Conservation (phyloP, 2,888 invertebrate species). For the Stictocephala bisonia region DNA sequence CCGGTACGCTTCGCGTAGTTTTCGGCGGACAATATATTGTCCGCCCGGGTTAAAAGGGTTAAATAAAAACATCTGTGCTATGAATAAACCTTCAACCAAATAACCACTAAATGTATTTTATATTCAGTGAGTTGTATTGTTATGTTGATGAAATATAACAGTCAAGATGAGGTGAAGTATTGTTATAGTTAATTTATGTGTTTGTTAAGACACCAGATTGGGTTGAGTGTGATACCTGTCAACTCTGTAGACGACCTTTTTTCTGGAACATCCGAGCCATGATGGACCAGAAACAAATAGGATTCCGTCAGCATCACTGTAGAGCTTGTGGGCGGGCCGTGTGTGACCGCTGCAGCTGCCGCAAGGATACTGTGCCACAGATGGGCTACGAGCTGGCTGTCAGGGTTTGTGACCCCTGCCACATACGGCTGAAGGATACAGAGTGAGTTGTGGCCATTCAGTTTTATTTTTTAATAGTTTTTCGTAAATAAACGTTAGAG, state of each 20-base stretch:
- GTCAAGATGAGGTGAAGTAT: too few species aligned
- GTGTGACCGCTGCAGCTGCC: conserved; percentile 91
- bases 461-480: too few species aligned
- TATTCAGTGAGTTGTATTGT: too few species aligned
- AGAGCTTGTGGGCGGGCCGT: conserved; percentile 95
- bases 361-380: conserved; percentile 88
- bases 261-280: conserved; percentile 99
- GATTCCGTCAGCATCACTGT: conserved; percentile 91
- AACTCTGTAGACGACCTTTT: conserved; percentile 94
- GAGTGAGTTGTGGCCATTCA: conserved; percentile 85
- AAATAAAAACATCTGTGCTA: too few species aligned
- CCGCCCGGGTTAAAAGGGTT: too few species aligned
- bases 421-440: conserved; percentile 81
- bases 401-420: conserved; percentile 94
- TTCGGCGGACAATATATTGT: too few species aligned
- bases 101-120: too few species aligned
- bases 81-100: too few species aligned
- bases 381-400: conserved; percentile 99
- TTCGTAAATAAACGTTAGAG: too few species aligned
- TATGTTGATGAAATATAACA: too few species aligned
- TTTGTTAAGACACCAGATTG: conserved; percentile 84
- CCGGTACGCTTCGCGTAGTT: too few species aligned
- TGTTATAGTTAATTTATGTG: conserved; percentile 15
- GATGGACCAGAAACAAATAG: conserved; percentile 97
- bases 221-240: conserved; percentile 94